A percentile compares a stretch with the other conserved stretches of the same genome.
These are phyloP conservation scores for Gastrophryne carolinensis DNA, from an alignment of 2,797 vertebrate genomes.

Conservation along the genomic window DNA sequence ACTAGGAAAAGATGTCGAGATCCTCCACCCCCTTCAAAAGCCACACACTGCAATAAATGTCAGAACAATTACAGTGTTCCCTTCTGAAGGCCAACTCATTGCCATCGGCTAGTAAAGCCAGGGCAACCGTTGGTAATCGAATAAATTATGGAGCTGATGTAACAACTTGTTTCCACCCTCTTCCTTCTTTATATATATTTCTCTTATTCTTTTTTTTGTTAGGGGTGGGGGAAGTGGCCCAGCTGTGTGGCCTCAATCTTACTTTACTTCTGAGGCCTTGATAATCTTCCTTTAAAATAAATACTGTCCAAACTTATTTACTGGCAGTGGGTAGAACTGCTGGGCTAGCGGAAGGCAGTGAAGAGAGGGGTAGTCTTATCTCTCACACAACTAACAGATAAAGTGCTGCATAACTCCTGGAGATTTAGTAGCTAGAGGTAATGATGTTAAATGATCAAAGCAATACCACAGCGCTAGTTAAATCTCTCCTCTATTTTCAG, in stretches of 20 bases:
- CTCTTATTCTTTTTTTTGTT: too few species aligned
- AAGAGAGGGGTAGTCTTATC: background rate
- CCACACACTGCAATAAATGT: constrained; percentile 49
- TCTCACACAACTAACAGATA: constrained; percentile 25
- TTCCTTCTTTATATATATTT: too few species aligned
- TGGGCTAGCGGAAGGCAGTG: constrained; percentile 10
- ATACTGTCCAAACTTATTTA: constrained; percentile 18
- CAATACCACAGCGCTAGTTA: constrained; percentile 34
- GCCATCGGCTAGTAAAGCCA: constrained; percentile 57
- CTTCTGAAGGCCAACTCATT: constrained; percentile 54
- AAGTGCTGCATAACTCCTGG: constrained; percentile 43
- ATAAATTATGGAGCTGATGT: constrained; percentile 51
- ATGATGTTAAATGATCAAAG: constrained; percentile 51
- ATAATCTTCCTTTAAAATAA: constrained; percentile 45
- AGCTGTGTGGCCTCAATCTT: constrained; percentile 57
- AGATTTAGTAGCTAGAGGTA: constrained; percentile 48
- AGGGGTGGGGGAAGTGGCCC: constrained; percentile 43
- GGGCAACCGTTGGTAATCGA: constrained; percentile 51
- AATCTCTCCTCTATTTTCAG: constrained; percentile 36
- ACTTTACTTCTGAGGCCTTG: constrained; percentile 53
- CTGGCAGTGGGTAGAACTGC: constrained; percentile 2
- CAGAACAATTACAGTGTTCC: constrained; percentile 54
- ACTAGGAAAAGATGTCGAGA: constrained; percentile 29
- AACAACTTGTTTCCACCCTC: constrained; percentile 19
- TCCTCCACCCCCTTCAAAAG: constrained; percentile 43